Evolutionary conservation across 2,888 invertebrate species (phyloP).

Genomic region (Timema podura): DNA sequence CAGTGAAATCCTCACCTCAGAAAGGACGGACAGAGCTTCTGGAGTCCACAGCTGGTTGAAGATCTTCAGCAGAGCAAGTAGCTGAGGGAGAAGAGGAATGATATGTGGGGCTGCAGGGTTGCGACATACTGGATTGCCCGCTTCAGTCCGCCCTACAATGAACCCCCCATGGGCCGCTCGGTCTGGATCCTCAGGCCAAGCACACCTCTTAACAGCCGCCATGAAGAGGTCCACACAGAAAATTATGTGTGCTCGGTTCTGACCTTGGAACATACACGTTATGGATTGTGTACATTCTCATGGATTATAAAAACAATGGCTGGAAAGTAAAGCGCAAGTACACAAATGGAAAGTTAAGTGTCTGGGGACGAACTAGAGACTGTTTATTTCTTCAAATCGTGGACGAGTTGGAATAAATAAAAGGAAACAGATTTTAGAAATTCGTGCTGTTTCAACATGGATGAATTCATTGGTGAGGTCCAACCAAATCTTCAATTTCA

Average conservation of each 20-base stretch:
- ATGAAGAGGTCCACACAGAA: constrained; percentile 72
- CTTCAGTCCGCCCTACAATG: constrained; percentile 67
- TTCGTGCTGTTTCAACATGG: too few relatives aligned
- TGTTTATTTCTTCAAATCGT: too few relatives aligned
- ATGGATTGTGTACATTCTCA: too few relatives aligned
- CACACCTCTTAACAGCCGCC: constrained; percentile 82
- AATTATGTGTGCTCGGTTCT: constrained; percentile 61
- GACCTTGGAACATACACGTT: too few relatives aligned
- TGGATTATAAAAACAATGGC: too few relatives aligned
- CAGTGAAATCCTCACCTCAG: constrained; percentile 45
- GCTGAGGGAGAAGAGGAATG: constrained; percentile 72
- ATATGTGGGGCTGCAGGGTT: constrained; percentile 85
- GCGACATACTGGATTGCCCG: constrained; percentile 75
- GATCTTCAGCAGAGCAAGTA: constrained; percentile 71
- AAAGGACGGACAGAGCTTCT: constrained; percentile 57
- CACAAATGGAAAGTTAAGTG: too few relatives aligned
- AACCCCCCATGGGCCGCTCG: constrained; percentile 81
- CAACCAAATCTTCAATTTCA: too few relatives aligned
- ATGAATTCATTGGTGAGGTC: too few relatives aligned
- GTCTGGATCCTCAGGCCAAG: constrained; percentile 85
- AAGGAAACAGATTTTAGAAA: too few relatives aligned
- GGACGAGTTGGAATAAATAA: too few relatives aligned
- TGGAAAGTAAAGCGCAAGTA: too few relatives aligned
- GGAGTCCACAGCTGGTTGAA: constrained; percentile 77
- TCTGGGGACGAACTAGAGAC: too few relatives aligned